Evolutionary conservation across 2,797 vertebrate species (phyloP), one percentile per base, ranked within the genome.

Genomic region (Vespertilio murinus): DNA sequence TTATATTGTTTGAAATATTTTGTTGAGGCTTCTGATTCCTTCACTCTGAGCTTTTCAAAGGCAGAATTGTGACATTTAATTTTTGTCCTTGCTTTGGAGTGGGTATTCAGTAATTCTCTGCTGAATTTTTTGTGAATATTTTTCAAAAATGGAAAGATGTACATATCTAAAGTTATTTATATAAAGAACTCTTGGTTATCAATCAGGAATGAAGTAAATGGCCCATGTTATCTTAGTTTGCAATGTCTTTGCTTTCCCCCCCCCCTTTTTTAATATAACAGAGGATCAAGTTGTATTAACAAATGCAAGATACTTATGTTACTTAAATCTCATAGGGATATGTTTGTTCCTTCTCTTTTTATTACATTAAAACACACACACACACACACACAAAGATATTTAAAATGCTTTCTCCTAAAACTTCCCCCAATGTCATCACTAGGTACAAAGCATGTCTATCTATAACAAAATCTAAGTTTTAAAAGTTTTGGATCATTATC

Each of bases 291-390:
- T 78, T 49, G 49, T 78, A 90, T 82, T 92, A 94, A 67, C 47
- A 79, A 84, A 45, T 83, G 28, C 61, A 82, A 78, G 5, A 67
- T 30, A 70, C 35, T 86, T 70, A 69, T 75, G 7, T 42, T 70
- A 71, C 45, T 71, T 65, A 88, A 71, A 45, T 91, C 81, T 86
- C 79, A 22, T 65, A 85, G 38, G 33, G 90, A 74, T 88, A 79
- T 61, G 17, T 65, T 92, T 65, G 18, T 4, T 77, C 11, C 28
- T 82, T 42, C 59, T 75, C 20, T 91, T 89, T 70, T 56, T 78
- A 89, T 77, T 86, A 69, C n/a, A 9, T 86, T 93, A 16, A 59
- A 86, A 94, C n/a, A n/a, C n/a, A n/a, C n/a, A n/a, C n/a, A n/a
- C n/a, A n/a, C n/a, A n/a, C n/a, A 25, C 2, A 8, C 22, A 80